Evolutionary conservation across 2,888 invertebrate genomes (phyloP).

Genomic region (Troides oblongomaculatus): DNA sequence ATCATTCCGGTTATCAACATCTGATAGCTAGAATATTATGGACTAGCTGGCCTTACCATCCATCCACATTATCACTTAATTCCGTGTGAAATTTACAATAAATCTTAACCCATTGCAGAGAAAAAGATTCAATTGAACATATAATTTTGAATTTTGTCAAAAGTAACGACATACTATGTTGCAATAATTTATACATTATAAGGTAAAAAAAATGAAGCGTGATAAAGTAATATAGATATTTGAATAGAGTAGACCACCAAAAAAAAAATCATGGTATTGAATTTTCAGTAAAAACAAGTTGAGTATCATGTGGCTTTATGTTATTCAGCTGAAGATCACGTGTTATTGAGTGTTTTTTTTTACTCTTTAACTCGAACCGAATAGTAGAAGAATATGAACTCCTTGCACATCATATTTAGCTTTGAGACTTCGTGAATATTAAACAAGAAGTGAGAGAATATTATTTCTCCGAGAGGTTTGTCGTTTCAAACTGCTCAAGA

Average conservation of each 20-base stretch:
- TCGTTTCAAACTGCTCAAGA: too few species aligned
- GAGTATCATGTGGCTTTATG: neutral
- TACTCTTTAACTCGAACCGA: constrained; percentile 21
- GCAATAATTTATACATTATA: too few species aligned
- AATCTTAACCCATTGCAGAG: too few species aligned
- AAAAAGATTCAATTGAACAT: too few species aligned
- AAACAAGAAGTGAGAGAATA: neutral
- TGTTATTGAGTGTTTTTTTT: constrained; percentile 9
- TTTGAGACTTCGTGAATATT: constrained; percentile 14
- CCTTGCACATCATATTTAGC: constrained; percentile 12
- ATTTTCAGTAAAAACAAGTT: neutral
- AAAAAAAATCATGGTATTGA: constrained; percentile 3
- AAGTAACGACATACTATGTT: too few species aligned
- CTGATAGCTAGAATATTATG: too few species aligned
- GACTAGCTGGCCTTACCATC: too few species aligned
- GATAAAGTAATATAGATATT: neutral
- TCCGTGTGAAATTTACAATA: too few species aligned
- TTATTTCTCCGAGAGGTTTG: neutral
- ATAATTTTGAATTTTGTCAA: too few species aligned
- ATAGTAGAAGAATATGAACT: constrained; percentile 16
- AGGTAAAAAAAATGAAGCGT: too few species aligned
- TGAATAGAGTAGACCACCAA: neutral
- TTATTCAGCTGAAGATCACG: constrained; percentile 1
- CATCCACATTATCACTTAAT: too few species aligned
- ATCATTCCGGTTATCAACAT: too few species aligned